Base-by-base conservation (phyloP, 2,797 vertebrate genomes). In the Chelmon rostratus region DNA sequence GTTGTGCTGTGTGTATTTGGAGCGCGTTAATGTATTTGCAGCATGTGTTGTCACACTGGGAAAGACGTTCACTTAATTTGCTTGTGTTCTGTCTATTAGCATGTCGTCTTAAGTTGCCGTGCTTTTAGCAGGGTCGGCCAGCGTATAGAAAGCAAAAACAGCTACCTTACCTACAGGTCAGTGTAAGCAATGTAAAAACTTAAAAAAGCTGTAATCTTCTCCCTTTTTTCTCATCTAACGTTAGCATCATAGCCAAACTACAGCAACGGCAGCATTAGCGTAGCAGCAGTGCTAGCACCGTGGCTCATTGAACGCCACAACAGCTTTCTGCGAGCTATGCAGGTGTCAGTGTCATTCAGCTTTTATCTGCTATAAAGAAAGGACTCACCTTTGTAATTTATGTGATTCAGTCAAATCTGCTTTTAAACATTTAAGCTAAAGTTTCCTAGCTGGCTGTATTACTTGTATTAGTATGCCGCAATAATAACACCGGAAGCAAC, bases 401-500 rank as follows among this genome's bases (percentile, higher is more conserved):
- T 13, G 19, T 9, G 4, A 28, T 46, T 47, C 52, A 59, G 16
- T 6, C 33, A 1, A 38, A 13, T 40, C 18, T 23, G 46, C 40
- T 31, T 59, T 25, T 42, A 18, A 52, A 8, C 16, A 21, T 38
- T 0, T 9, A 5, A 2, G 54, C 25, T 58, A 19, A 5, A 40
- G 44, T 57, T 71, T 28, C 19, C 18, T 19, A 7, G 37, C 19
- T 42, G 64, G 21, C 42, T 65, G 6, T 25, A 78, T 73, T 53
- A 23, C 18, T 33, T 65, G 7, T 25, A 79, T 73, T 53, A 23
- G 19, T 33, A 57, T 28, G 40, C 10, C 15, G 61, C 4, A 49
- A 78, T 59, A 66, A 85, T 11, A 85, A 88, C 73, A 82, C 85
- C 83, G 89, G 84, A 89, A 79, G 68, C 15, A 59, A 12, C 4